These are phyloP conservation scores for Lagopus muta DNA, from an alignment of 2,113 vertebrate genomes.

Conservation along the genomic window DNA sequence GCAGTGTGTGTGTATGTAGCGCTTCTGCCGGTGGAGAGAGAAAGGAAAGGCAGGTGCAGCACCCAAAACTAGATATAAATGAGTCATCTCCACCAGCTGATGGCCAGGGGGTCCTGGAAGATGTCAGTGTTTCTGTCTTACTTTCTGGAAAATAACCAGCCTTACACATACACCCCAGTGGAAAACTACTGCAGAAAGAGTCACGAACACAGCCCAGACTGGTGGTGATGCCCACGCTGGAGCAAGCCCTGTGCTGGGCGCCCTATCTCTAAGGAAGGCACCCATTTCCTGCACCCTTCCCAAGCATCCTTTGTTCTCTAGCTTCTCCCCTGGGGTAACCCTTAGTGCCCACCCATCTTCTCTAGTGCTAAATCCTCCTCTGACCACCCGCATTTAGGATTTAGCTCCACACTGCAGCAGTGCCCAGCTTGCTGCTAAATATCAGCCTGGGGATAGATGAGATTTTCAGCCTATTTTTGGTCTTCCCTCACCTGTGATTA, in stretches of 20 bases:
- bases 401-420: not conserved
- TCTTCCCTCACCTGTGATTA: not conserved
- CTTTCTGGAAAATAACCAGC: constrained; percentile 58
- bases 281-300: not conserved
- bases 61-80: not conserved
- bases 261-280: accelerated
- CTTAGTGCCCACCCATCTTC: accelerated
- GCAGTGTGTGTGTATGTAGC: accelerated
- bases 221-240: accelerated
- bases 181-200: constrained; percentile 59
- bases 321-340: not conserved
- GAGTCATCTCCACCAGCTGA: constrained; percentile 29
- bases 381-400: not conserved
- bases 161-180: not conserved
- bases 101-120: constrained; percentile 12
- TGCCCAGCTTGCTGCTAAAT: not conserved
- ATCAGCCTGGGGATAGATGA: not conserved
- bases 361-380: not conserved
- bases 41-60: not conserved
- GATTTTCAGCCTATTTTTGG: not conserved
- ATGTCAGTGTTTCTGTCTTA: not conserved
- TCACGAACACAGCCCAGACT: accelerated
- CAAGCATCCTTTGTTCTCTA: not conserved
- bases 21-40: not conserved
- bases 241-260: accelerated